Percentiles rank a stretch among this genome's conserved stretches.
phyloP scores from a whole-genome alignment of 2,888 invertebrate genomes.

The Drosophila dives region DNA sequence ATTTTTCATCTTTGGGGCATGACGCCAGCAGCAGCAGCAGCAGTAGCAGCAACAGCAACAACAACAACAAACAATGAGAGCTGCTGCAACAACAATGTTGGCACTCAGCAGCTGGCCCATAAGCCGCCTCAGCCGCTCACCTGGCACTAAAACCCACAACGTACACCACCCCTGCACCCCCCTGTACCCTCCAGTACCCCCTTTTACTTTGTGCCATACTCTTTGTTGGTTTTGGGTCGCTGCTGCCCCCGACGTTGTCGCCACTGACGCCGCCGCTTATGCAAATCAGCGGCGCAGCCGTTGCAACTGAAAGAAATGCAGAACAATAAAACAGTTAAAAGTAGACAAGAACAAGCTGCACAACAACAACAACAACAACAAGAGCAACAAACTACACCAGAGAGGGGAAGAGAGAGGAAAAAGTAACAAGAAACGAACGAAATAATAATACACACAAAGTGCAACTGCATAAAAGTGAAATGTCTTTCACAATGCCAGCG shows the following conservation, averaged over 20 bases:
- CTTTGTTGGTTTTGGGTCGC: conserved; percentile 76
- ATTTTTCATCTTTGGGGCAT: conserved; percentile 79
- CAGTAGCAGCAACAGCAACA: conserved; percentile 20
- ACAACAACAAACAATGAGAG: conserved; percentile 20
- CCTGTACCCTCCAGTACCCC: fast-evolving
- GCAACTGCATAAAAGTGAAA: conserved; percentile 81
- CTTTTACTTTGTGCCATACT: conserved; percentile 21
- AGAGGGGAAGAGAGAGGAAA: conserved; percentile 10
- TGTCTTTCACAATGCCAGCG: conserved; percentile 78
- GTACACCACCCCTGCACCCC: conserved; percentile 9
- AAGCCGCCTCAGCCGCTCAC: conserved; percentile 48
- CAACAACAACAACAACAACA: conserved; percentile 34
- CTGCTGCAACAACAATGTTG: conserved; percentile 68
- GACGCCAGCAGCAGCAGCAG: conserved; percentile 37
- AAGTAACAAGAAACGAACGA: conserved; percentile 31
- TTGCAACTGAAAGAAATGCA: conserved; percentile 60
- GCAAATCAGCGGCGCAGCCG: conserved; percentile 74
- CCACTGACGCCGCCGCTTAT: conserved; percentile 66
- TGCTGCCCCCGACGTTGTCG: conserved; percentile 13
- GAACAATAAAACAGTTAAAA: conserved; percentile 78
- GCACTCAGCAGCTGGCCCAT: conserved; percentile 68
- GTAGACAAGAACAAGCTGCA: conserved; percentile 79
- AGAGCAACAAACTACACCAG: conserved; percentile 5
- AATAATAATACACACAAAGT: conserved; percentile 81
- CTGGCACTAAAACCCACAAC: conserved; percentile 40